Evolutionary conservation across 2,888 invertebrate species (phyloP).

Genomic region (Brachylomia viminalis): DNA sequence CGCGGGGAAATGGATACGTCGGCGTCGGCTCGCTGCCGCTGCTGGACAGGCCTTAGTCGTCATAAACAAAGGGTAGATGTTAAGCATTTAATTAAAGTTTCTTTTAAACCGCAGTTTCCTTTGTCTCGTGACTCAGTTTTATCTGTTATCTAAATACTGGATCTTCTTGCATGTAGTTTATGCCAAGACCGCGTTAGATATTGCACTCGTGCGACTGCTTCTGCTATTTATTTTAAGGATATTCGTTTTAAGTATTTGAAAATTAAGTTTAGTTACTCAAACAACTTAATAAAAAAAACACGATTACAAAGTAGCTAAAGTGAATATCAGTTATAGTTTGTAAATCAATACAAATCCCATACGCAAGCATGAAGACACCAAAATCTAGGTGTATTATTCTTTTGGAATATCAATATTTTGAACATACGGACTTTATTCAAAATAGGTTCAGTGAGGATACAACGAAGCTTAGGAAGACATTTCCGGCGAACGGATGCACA

Average conservation of each 20-base stretch:
- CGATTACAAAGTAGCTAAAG: neutral
- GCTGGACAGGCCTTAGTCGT: slow-evolving; percentile 66
- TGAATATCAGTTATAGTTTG: neutral
- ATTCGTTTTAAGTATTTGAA: slow-evolving; percentile 6
- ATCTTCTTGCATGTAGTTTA: slow-evolving; percentile 68
- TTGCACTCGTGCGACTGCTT: slow-evolving; percentile 21
- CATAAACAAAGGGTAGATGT: slow-evolving; percentile 74
- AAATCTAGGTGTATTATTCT: slow-evolving; percentile 53
- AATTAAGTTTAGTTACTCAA: slow-evolving; percentile 4
- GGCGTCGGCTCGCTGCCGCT: slow-evolving; percentile 41
- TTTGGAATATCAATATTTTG: slow-evolving; percentile 67
- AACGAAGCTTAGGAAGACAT: slow-evolving; percentile 83
- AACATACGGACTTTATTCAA: slow-evolving; percentile 78
- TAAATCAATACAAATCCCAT: slow-evolving; percentile 3
- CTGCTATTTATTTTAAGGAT: slow-evolving; percentile 17
- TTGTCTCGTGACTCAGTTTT: slow-evolving; percentile 76
- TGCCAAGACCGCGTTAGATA: slow-evolving; percentile 51
- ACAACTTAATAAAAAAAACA: slow-evolving; percentile 1
- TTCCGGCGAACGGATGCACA: slow-evolving; percentile 85
- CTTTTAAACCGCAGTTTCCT: slow-evolving; percentile 77
- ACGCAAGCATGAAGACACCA: slow-evolving; percentile 1
- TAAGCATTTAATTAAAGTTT: slow-evolving; percentile 85
- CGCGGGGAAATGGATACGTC: slow-evolving; percentile 73
- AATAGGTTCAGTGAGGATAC: slow-evolving; percentile 80
- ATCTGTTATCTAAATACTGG: slow-evolving; percentile 75